These are phyloP conservation scores for Istiophorus platypterus DNA, from an alignment of 2,113 vertebrate genomes.

Conservation along the genomic window DNA sequence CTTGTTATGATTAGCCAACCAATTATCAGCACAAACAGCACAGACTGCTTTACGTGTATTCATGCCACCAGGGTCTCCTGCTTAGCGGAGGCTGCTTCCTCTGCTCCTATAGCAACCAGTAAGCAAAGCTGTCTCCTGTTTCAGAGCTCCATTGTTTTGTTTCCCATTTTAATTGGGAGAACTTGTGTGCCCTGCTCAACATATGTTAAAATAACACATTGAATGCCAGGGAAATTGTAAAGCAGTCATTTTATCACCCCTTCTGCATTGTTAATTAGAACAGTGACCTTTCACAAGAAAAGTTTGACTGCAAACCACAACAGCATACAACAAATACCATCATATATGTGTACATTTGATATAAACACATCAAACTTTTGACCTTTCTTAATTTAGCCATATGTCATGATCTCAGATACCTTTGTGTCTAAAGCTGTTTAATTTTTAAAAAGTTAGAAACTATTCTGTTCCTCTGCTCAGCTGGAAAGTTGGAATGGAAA, in stretches of 20 bases:
- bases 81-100: conserved; percentile 68
- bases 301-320: not conserved
- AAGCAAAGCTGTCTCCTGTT: conserved; percentile 82
- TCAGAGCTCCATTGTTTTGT: conserved; percentile 75
- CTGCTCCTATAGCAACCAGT: conserved; percentile 77
- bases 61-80: conserved; percentile 58
- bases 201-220: conserved; percentile 57
- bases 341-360: not conserved
- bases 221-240: conserved; percentile 23
- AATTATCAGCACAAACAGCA: conserved; percentile 77
- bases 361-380: not conserved
- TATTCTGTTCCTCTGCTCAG: conserved; percentile 41
- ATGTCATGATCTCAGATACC: conserved; percentile 14
- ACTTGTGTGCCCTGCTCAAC: conserved; percentile 56
- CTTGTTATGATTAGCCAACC: conserved; percentile 76
- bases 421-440: conserved; percentile 10
- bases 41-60: conserved; percentile 51
- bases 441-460: conserved; percentile 7
- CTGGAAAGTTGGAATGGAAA: conserved; percentile 70
- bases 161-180: conserved; percentile 69
- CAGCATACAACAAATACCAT: not conserved
- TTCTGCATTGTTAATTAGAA: conserved; percentile 18
- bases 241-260: not conserved
- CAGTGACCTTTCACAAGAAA: not conserved
- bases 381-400: not conserved